Evolutionary conservation across 2,888 invertebrate genomes (phyloP).

Genomic region (Epinotia brunnichana): DNA sequence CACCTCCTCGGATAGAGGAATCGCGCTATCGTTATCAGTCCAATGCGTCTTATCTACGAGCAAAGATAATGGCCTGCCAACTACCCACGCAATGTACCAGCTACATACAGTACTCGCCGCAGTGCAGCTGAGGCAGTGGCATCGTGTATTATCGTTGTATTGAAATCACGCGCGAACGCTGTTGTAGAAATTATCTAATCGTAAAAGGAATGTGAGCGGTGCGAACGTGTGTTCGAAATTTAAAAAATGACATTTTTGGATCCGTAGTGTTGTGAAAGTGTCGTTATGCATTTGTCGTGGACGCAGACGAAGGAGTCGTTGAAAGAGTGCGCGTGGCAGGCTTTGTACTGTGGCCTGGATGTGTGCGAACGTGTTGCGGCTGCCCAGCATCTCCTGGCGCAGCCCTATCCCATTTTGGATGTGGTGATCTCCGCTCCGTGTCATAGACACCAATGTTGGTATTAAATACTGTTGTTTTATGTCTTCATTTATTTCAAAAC

Average conservation of each 20-base stretch:
- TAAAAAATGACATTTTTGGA: conserved; percentile 44
- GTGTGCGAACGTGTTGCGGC: conserved; percentile 65
- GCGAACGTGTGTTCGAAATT: conserved; percentile 45
- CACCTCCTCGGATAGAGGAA: conserved; percentile 38
- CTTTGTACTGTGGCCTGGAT: conserved; percentile 65
- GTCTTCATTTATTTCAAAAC: neutral
- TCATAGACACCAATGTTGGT: conserved; percentile 68
- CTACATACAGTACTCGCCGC: conserved; percentile 49
- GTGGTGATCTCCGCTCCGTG: conserved; percentile 71
- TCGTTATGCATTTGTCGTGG: conserved; percentile 60
- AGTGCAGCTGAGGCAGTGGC: conserved; percentile 62
- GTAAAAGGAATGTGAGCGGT: conserved; percentile 56
- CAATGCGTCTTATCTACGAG: conserved; percentile 64
- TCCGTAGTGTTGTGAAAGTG: conserved; percentile 51
- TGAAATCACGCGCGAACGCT: conserved; percentile 73
- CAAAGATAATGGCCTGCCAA: conserved; percentile 58
- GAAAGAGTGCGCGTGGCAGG: conserved; percentile 67
- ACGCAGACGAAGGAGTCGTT: conserved; percentile 64
- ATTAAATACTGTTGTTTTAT: conserved; percentile 44
- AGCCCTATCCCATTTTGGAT: conserved; percentile 70
- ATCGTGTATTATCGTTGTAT: conserved; percentile 67
- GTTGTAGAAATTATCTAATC: conserved; percentile 66
- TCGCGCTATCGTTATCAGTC: conserved; percentile 56
- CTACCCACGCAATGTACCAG: conserved; percentile 58
- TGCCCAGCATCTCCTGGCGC: conserved; percentile 63